Conservation (phyloP, 1,140 invertebrate species). For the Pomacea maculata region DNA sequence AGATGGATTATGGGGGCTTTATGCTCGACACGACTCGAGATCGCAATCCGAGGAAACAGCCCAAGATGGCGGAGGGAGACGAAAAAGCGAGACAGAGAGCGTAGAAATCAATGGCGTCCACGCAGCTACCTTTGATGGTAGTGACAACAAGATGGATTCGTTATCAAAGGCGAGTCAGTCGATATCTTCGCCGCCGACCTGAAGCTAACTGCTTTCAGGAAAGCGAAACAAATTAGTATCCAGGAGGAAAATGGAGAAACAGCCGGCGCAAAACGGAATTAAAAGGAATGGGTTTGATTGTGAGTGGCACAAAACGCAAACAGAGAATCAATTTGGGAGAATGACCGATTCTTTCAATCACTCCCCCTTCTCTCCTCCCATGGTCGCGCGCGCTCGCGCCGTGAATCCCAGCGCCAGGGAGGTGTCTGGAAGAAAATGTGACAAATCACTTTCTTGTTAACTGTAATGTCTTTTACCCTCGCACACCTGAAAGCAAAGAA, state of each 20-base stretch:
- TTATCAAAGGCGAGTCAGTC: not conserved
- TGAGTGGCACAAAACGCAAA: conserved; percentile 3
- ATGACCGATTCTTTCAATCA: not conserved
- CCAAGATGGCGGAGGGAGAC: no score
- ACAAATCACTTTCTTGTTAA: not conserved
- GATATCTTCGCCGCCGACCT: conserved; percentile 1
- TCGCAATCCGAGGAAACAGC: no score
- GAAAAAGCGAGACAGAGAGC: no score
- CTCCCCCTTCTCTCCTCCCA: not conserved
- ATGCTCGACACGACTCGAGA: no score
- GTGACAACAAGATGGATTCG: conserved; percentile 5
- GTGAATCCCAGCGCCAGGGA: not conserved
- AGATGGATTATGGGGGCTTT: no score
- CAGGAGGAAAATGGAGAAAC: conserved; percentile 7
- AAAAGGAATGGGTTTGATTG: conserved; percentile 6
- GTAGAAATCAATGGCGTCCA: no score
- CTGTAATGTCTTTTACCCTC: not conserved
- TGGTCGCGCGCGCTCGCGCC: no score
- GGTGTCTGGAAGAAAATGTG: conserved; percentile 7
- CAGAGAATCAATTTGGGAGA: conserved; percentile 4
- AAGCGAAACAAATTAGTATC: conserved; percentile 8
- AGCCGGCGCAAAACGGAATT: not conserved
- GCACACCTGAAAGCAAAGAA: conserved; percentile 4
- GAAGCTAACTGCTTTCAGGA: conserved; percentile 1
- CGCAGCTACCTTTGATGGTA: not conserved